A percentile compares a stretch with the other conserved stretches of the same genome.
Conservation (phyloP, 2,888 invertebrate genomes). For the Cerastoderma edule region DNA sequence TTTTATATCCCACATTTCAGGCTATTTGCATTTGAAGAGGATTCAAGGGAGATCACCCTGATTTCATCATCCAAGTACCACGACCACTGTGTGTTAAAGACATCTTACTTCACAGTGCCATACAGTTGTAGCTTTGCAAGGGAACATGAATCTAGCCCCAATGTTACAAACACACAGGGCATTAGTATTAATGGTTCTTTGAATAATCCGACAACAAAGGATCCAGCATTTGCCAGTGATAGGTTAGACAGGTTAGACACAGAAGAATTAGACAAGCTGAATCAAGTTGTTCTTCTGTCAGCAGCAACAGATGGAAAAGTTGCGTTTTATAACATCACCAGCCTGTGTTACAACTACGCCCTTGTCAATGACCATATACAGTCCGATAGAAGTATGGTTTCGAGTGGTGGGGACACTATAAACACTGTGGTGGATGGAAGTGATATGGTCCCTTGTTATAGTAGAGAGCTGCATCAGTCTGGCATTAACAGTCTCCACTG, state of each 20-base stretch:
- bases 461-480: slow-evolving; percentile 87
- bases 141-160: no score
- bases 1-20: slow-evolving; percentile 64
- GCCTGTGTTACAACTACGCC: slow-evolving; percentile 59
- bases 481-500: slow-evolving; percentile 90
- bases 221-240: no score
- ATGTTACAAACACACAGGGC: no score
- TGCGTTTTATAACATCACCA: slow-evolving; percentile 87
- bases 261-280: not conserved
- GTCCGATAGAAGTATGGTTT: not conserved
- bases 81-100: slow-evolving; percentile 89
- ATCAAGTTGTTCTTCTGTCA: slow-evolving; percentile 84
- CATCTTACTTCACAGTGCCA: slow-evolving; percentile 76
- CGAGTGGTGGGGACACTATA: not conserved
- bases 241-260: no score
- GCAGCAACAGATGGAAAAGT: slow-evolving; percentile 90
- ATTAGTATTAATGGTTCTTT: no score
- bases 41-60: slow-evolving; percentile 60
- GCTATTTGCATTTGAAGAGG: slow-evolving; percentile 71
- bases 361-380: slow-evolving; percentile 1
- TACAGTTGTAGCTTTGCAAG: no score
- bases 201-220: no score
- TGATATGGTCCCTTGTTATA: slow-evolving; percentile 25
- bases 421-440: not conserved
- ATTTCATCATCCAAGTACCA: slow-evolving; percentile 84